Evolutionary conservation across 2,113 vertebrate species (phyloP).

Genomic region (Fregetta grallaria): DNA sequence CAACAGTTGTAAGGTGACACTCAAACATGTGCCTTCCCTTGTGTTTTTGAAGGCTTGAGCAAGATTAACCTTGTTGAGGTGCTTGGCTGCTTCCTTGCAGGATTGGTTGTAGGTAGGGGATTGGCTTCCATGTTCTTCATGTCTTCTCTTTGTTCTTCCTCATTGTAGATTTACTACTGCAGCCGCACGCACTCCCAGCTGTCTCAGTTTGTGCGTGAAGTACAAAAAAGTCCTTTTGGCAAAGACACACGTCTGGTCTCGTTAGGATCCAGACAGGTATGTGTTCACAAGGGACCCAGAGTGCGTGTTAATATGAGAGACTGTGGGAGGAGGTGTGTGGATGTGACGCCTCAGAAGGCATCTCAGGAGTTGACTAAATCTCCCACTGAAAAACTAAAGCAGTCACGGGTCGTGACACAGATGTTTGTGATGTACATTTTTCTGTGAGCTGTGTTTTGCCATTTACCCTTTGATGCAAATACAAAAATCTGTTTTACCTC

Average conservation of each 20-base stretch:
- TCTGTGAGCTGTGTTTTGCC: not conserved
- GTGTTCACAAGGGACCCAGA: not conserved
- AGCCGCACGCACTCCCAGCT: slow-evolving; percentile 97
- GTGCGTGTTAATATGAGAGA: too few species aligned
- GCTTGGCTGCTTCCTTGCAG: not conserved
- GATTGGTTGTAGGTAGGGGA: not conserved
- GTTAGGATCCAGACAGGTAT: slow-evolving; percentile 92
- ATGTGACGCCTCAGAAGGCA: not conserved
- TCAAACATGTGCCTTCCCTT: not conserved
- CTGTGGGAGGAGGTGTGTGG: not conserved
- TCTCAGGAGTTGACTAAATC: not conserved
- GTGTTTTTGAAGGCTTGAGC: not conserved
- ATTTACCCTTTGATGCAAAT: not conserved
- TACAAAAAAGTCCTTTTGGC: slow-evolving; percentile 92
- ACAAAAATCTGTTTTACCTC: not conserved
- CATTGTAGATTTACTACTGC: slow-evolving; percentile 92
- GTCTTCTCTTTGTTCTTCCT: not conserved
- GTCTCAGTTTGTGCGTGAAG: slow-evolving; percentile 91
- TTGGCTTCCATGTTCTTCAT: not conserved
- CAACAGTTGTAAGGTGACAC: not conserved
- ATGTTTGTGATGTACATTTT: not conserved
- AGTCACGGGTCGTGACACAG: fast-evolving
- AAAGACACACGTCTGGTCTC: slow-evolving; percentile 83
- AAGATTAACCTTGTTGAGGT: not conserved
- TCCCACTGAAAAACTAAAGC: not conserved